Conservation (phyloP, 1,140 invertebrate genomes). For the Hyles euphorbiae region DNA sequence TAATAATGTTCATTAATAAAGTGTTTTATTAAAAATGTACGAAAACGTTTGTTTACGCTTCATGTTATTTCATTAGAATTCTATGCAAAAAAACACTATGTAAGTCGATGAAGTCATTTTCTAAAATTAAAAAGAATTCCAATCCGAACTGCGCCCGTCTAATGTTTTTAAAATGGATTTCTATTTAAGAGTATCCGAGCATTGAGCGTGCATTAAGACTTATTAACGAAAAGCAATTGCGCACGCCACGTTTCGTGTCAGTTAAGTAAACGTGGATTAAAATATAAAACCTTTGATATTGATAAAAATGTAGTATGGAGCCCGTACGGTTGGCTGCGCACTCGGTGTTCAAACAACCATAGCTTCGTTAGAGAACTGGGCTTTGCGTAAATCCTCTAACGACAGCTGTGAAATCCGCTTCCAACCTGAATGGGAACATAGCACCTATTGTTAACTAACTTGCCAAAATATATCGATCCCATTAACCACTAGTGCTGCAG, state of each 20-base stretch:
- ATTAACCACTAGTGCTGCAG: neutral
- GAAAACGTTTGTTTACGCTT: too few relatives aligned
- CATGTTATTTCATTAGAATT: too few relatives aligned
- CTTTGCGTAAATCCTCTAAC: conserved; percentile 33
- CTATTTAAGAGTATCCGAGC: neutral
- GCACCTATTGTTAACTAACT: conserved; percentile 16
- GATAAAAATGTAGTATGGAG: conserved; percentile 20
- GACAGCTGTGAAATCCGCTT: conserved; percentile 22
- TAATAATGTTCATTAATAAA: too few relatives aligned
- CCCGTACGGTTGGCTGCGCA: conserved; percentile 4
- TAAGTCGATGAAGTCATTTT: too few relatives aligned
- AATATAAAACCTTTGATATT: conserved; percentile 10
- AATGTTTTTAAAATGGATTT: conserved; percentile 1
- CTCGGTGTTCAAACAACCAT: conserved; percentile 27
- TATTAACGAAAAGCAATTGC: neutral
- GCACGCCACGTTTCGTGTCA: conserved; percentile 4
- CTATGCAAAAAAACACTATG: too few relatives aligned
- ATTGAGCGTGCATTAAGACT: too few relatives aligned
- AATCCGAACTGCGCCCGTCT: too few relatives aligned
- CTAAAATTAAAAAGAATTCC: too few relatives aligned
- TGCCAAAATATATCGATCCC: conserved; percentile 1
- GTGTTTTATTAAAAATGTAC: too few relatives aligned
- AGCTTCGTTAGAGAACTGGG: conserved; percentile 31
- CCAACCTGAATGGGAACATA: conserved; percentile 14
- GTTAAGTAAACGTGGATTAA: conserved; percentile 2